Base-by-base conservation (phyloP, 92 coral and sea anemone species). In the Metridium senile region DNA sequence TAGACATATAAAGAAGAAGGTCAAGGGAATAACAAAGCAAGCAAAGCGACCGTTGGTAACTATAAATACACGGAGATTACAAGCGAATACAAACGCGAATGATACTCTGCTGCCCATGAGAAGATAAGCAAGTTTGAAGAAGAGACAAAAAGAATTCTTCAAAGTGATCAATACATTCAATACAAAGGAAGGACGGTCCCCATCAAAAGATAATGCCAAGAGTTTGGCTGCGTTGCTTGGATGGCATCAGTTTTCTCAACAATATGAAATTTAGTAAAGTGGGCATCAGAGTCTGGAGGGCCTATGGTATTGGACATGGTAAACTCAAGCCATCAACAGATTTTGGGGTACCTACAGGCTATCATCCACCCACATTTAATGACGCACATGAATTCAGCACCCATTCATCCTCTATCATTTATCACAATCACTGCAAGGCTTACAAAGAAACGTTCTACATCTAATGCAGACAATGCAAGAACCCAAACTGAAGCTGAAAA, bases 211-310 rank as follows among this genome's bases (percentile, higher is more conserved):
- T n/a, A n/a, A n/a, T n/a, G n/a, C n/a, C n/a, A n/a, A n/a, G n/a
- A n/a, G n/a, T n/a, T n/a, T n/a, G n/a, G n/a, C n/a, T n/a, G n/a
- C n/a, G n/a, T n/a, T n/a, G n/a, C n/a, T n/a, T 70, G 84, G 84
- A 79, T 11, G 76, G 84, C 25, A 61, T 79, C 28, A 79, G 84
- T 59, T 70, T 79, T 33, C 33, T 79, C 13, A 79, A 79, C 51
- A 61, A 74, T 58, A 79, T 79, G 72, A n/a, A 58, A 23, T 70
- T 27, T 34, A 22, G 47, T 26, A 71, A 68, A 69, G 58, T 69
- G 18, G 84, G 84, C 10, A 54, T 79, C 21, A 33, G 46, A 33
- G 84, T 74, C 19, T 69, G 84, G 70, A 58, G 69, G 39, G 76
- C 74, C 9, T 79, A 79, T 45, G 61, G 43, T 26, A 58, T 79